Conservation (phyloP, 2,113 vertebrate genomes). For the Pantherophis guttatus region DNA sequence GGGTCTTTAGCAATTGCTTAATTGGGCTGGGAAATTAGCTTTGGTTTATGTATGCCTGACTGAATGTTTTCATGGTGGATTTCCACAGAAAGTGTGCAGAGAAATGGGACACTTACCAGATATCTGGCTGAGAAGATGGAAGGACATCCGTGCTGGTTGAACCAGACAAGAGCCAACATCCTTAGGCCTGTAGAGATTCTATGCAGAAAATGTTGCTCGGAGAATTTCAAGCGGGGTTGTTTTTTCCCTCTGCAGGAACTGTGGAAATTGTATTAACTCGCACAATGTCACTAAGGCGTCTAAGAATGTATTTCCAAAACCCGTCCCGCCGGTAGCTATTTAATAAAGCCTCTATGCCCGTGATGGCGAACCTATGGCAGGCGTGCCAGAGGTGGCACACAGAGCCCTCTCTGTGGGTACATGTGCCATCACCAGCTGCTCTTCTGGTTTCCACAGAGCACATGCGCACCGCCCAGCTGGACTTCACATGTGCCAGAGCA, state of each 20-base stretch:
- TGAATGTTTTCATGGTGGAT: neutral
- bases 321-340: neutral
- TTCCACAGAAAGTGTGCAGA: slow-evolving; percentile 12
- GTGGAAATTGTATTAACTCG: slow-evolving; percentile 2
- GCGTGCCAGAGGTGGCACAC: too few species aligned
- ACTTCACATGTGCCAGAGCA: too few species aligned
- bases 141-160: slow-evolving; percentile 21
- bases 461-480: too few species aligned
- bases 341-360: neutral
- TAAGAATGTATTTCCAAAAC: neutral
- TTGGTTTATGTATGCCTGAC: neutral
- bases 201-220: neutral
- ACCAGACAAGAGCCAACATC: slow-evolving; percentile 32
- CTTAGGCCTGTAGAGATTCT: slow-evolving; percentile 31
- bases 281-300: neutral
- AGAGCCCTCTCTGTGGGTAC: too few species aligned
- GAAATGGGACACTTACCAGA: slow-evolving; percentile 51
- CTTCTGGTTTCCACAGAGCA: too few species aligned
- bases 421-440: too few species aligned
- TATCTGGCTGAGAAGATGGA: slow-evolving; percentile 39
- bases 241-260: neutral
- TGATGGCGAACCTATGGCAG: too few species aligned
- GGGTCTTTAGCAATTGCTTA: neutral
- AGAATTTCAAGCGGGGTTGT: neutral
- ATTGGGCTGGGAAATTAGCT: neutral